Evolutionary conservation across 2,797 vertebrate genomes (phyloP), one percentile per base, ranked within the genome.

Genomic region (Phalanger gymnotis): DNA sequence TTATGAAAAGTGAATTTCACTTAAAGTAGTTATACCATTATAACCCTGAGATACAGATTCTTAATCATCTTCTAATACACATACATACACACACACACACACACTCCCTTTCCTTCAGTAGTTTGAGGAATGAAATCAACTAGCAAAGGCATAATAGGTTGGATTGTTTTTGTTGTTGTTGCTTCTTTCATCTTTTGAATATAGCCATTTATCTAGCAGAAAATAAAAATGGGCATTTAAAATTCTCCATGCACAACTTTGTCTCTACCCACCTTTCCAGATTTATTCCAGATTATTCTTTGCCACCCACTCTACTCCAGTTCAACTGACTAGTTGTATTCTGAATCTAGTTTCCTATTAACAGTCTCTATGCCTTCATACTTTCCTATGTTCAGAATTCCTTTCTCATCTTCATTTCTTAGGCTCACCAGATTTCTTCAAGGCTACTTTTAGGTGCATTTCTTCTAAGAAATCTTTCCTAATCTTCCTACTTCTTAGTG

Each of bases 141-240:
- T 9, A 56, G 31, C 10, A 34, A 4, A 87, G 5, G 19, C 6
- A 47, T 27, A 87, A 87, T 27, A 11, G 22, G 91, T 1, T 90
- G 30, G 22, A 5, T 40, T 16, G 0, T 31, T 5, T 5, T 1
- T 28, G 25, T 2, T 7, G 27, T 1, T 40, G 14, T 14, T 40
- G 28, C 6, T 14, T 11, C 5, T 11, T 34, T n/a, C 22, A 47
- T 52, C 25, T 28, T 51, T 47, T 34, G 19, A 16, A 51, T 61
- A 19, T 19, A 28, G 25, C 4, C 30, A 81, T n/a, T 66, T 54
- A 40, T 34, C 25, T 25, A 47, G 40, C 47, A 87, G 73, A 87
- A 87, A 87, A 47, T 87, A 47, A 87, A 87, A 87, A 27, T 9
- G 11, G 40, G 40, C 7, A 87, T 11, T 87, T 87, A 47, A 87